Base-by-base conservation (phyloP, 2,888 invertebrate species). In the Patella pellucida region DNA sequence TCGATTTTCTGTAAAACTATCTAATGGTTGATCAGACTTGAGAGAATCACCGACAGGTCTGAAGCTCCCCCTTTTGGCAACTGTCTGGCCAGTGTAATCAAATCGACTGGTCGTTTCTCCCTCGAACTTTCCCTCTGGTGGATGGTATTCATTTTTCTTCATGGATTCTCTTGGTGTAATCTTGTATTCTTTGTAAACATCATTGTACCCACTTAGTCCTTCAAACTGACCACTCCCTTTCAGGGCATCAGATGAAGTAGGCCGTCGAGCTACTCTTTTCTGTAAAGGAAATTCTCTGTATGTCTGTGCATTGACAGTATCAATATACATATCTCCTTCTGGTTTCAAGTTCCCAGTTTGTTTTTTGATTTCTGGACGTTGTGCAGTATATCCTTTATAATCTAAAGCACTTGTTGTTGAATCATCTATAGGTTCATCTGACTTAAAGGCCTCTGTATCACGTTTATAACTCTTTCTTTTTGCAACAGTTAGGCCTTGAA, bases 1-100 rank as follows among this genome's bases (percentile, higher is more conserved):
- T 31, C 84, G 81, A 81, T 90, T 89, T 56, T 85, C 86, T n/a
- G 89, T 90, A 41, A 75, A 70, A 50, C 78, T 86, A 71, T 85
- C 82, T 69, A 90, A 87, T 9, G 86, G 87, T 14, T 83, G 85
- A 27, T 84, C 81, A 1, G 87, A 85, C 62, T 78, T 74, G 74
- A 83, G 85, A 12, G 85, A 81, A 7, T 74, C 75, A 12, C 76
- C 73, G 51, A 81, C 84, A 1, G 89, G 89, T 69, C 85, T 87
- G 70, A 79, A 86, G 76, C 83, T 82, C 67, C 68, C 52, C 71
- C 76, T 31, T 69, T 79, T 83, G 1, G 71, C 76, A 12, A 27
- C 79, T 68, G 70, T 31, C n/a, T 78, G 71, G 5, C 73, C 78
- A 5, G 67, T 62, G 71, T 78, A 88, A 52, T 87, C 86, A n/a